Conservation (phyloP, 2,888 invertebrate genomes). For the Meloe dianella region DNA sequence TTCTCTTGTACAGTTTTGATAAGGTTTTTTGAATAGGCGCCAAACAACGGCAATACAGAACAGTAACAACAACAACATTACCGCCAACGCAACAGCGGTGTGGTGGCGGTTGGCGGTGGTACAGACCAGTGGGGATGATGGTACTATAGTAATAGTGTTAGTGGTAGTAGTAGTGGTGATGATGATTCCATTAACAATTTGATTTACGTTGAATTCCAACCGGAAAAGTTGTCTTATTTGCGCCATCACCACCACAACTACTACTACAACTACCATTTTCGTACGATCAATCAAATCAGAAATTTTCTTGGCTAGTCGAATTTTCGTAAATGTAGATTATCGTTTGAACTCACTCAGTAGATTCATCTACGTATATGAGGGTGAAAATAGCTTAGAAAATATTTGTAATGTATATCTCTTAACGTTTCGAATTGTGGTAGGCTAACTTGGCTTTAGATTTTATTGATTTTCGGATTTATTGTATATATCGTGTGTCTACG, state of each 20-base stretch:
- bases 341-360: neutral
- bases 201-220: neutral
- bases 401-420: neutral
- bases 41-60: neutral
- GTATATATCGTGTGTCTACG: constrained; percentile 7
- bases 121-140: no score
- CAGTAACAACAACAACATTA: neutral
- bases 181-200: neutral
- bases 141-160: neutral
- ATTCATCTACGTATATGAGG: neutral
- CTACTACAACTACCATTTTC: neutral
- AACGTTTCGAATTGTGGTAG: neutral
- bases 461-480: constrained; percentile 1
- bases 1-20: constrained; percentile 39
- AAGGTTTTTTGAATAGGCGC: constrained; percentile 24
- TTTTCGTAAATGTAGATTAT: neutral
- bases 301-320: neutral
- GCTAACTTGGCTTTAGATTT: neutral
- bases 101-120: no score
- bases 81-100: neutral
- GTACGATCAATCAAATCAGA: neutral
- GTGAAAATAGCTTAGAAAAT: neutral
- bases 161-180: neutral
- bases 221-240: neutral
- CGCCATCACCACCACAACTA: neutral